Conservation (phyloP, 2,113 vertebrate species). For the Pseudois nayaur region DNA sequence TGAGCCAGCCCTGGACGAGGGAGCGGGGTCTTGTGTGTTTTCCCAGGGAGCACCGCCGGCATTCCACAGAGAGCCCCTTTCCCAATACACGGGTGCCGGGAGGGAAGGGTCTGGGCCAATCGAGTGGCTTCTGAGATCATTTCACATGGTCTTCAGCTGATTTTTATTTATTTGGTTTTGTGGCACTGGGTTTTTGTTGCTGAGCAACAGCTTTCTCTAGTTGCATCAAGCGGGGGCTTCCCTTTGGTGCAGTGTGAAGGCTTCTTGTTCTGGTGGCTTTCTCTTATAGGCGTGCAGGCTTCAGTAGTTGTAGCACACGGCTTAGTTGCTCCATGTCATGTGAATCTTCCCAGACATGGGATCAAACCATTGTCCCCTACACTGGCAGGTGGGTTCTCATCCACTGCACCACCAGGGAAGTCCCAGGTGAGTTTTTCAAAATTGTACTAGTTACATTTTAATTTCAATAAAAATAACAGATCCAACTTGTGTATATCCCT, state of each 20-base stretch:
- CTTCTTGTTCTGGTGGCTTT: background rate
- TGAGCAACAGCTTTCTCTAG: background rate
- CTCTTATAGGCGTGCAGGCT: background rate
- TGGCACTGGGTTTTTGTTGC: background rate
- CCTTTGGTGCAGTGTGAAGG: background rate
- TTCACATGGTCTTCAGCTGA: background rate
- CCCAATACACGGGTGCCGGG: fast-evolving
- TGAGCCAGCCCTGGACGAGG: background rate
- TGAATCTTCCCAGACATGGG: background rate
- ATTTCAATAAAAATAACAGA: background rate
- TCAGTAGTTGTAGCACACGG: background rate
- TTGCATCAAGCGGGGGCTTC: background rate
- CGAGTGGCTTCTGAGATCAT: background rate
- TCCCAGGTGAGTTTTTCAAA: background rate
- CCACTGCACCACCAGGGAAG: background rate
- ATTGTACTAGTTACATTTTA: background rate
- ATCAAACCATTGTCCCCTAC: background rate
- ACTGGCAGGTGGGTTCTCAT: background rate
- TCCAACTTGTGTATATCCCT: background rate
- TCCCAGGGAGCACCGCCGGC: background rate
- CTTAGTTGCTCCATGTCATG: background rate
- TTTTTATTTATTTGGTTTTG: background rate
- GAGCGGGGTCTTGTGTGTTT: background rate
- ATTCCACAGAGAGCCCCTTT: background rate
- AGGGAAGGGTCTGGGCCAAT: too few relatives aligned